Evolutionary conservation across 2,113 vertebrate genomes (phyloP).

Genomic region (Sceloporus undulatus): DNA sequence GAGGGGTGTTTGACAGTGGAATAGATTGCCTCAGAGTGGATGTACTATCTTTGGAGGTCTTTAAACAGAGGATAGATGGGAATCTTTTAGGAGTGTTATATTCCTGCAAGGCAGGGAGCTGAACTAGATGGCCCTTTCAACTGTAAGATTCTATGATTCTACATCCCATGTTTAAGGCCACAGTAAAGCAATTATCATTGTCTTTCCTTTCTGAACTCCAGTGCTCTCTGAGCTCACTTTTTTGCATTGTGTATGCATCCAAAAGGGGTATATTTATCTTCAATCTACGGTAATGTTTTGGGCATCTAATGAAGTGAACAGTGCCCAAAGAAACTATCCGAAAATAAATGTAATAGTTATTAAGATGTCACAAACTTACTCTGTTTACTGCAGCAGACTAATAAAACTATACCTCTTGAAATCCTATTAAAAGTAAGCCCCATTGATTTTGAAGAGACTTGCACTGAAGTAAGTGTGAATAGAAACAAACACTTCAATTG

Average conservation of each 20-base stretch:
- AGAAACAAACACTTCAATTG: background rate
- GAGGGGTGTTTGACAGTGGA: too few relatives aligned
- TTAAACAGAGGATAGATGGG: too few relatives aligned
- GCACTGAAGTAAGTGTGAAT: background rate
- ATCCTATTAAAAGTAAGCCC: background rate
- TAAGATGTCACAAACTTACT: background rate
- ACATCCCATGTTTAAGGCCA: background rate
- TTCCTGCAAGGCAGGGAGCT: too few relatives aligned
- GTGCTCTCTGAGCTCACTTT: background rate
- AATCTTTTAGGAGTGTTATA: too few relatives aligned
- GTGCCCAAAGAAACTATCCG: background rate
- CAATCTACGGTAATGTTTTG: background rate
- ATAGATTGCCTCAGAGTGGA: too few relatives aligned
- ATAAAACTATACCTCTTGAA: background rate
- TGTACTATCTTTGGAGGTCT: too few relatives aligned
- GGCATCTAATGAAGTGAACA: background rate
- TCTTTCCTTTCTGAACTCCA: background rate
- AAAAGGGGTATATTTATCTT: background rate
- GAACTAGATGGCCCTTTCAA: too few relatives aligned
- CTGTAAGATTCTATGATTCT: background rate
- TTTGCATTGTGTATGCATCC: background rate
- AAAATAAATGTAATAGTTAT: background rate
- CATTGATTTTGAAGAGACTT: background rate
- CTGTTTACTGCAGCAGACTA: background rate
- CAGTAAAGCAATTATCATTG: background rate